Base-by-base conservation (phyloP, 2,113 vertebrate genomes). In the Dicrurus megarhynchus region DNA sequence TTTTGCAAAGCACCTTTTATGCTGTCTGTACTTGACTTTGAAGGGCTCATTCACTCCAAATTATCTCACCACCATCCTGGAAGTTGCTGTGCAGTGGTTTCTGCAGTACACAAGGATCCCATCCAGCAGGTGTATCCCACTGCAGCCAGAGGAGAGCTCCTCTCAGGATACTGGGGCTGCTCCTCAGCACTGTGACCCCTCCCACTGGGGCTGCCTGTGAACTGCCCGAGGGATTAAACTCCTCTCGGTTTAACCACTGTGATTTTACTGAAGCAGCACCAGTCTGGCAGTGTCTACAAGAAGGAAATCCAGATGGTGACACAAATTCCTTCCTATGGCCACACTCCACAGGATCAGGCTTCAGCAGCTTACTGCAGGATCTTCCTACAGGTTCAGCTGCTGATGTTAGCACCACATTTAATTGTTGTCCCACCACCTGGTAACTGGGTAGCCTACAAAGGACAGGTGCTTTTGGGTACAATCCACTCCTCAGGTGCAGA, bases 31-130 rank as follows among this genome's bases (percentile, higher is more conserved):
- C 55, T 84, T 81, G 39, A 94, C 71, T 95, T 75, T 46, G 83
- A 89, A 94, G 42, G 79, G 75, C 41, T 92, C 57, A 32, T 90
- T 92, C 64, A 33, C 70, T 85, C 37, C 67, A 46, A 55, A 92
- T 85, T 57, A 69, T 44, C 64, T 79, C 73, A 41, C 20, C 49
- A 15, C 33, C 2, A 0, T 49, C 37, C 37, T 82, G 77, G 71
- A 71, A 82, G 61, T 8, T n/a, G 52, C 87, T 85, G 7, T 28
- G 9, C 13, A 16, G 35, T 1, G 3, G 41, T 79, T 83, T 70
- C 73, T 84, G 47, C 50, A 74, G 37, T 2, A 17, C 7, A 3
- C 0, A 0, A 41, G 47, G 50, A 26, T 30, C 71, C 41, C 73
- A 68, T 26, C 84, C 22, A 1, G 42, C 70, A 33, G 0, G 0